Evolutionary conservation across 2,888 invertebrate species (phyloP).

Genomic region (Phengaris alcon): DNA sequence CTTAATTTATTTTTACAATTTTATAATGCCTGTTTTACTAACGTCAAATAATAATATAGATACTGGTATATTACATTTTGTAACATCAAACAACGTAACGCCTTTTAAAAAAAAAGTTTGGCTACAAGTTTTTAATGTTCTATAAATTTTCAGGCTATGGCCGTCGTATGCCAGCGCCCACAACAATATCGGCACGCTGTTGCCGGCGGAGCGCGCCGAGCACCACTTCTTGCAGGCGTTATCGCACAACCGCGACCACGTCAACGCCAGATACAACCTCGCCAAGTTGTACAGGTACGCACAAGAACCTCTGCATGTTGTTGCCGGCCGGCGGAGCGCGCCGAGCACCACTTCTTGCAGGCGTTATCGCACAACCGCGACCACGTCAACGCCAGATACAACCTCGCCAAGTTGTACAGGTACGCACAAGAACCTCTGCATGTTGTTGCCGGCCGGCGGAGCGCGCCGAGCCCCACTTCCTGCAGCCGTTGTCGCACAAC

Average conservation of each 20-base stretch:
- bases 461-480: slow-evolving; percentile 87
- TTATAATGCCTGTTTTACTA: too few species aligned
- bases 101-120: too few species aligned
- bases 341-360: slow-evolving; percentile 87
- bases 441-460: slow-evolving; percentile 81
- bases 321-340: slow-evolving; percentile 82
- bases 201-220: slow-evolving; percentile 85
- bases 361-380: slow-evolving; percentile 85
- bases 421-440: slow-evolving; percentile 91
- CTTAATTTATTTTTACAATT: too few species aligned
- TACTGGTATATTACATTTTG: too few species aligned
- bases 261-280: slow-evolving; percentile 91
- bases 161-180: slow-evolving; percentile 91
- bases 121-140: neutral
- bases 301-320: slow-evolving; percentile 91
- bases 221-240: slow-evolving; percentile 87
- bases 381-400: slow-evolving; percentile 91
- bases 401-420: slow-evolving; percentile 87
- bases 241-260: slow-evolving; percentile 85
- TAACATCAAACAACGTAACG: too few species aligned
- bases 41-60: too few species aligned
- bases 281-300: slow-evolving; percentile 90
- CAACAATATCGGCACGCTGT: slow-evolving; percentile 91
- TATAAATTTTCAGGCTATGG: slow-evolving; percentile 82
- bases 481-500: slow-evolving; percentile 85